phyloP scores from a whole-genome alignment of 2,797 vertebrate genomes.

The Cichlasoma orientale region DNA sequence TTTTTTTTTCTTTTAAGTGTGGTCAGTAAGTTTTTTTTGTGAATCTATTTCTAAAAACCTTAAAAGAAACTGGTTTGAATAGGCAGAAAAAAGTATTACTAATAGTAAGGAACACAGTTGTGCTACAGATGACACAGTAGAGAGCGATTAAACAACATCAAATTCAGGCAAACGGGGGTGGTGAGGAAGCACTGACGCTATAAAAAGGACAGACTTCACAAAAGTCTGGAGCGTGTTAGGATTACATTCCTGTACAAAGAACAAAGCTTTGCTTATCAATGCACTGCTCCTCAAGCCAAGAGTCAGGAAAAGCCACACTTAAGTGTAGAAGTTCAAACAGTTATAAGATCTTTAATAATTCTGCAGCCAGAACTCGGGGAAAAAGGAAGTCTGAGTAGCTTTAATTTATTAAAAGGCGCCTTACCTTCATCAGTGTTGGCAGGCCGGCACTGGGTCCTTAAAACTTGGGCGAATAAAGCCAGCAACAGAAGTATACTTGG shows the following conservation, averaged over 20 bases:
- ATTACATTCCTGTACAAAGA: conserved; percentile 65
- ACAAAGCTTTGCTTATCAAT: conserved; percentile 69
- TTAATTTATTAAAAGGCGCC: conserved; percentile 18
- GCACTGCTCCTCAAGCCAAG: conserved; percentile 39
- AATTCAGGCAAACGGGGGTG: conserved; percentile 35
- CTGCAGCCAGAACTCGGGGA: background rate
- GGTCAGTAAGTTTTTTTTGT: background rate
- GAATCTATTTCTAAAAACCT: background rate
- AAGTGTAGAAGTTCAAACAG: conserved; percentile 31
- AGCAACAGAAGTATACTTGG: conserved; percentile 76
- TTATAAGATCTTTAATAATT: conserved; percentile 20
- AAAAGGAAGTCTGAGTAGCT: background rate
- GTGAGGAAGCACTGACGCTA: conserved; percentile 43
- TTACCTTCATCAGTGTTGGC: conserved; percentile 79
- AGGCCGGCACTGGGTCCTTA: conserved; percentile 69
- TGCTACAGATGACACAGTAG: conserved; percentile 16
- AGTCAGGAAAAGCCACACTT: conserved; percentile 50
- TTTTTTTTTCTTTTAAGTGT: background rate
- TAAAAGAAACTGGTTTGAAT: background rate
- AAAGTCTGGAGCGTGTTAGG: conserved; percentile 62
- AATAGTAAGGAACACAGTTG: conserved; percentile 9
- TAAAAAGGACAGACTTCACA: conserved; percentile 64
- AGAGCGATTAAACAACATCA: conserved; percentile 38
- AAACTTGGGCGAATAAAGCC: conserved; percentile 70
- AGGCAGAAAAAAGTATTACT: background rate